Evolutionary conservation across 2,113 vertebrate genomes (phyloP).

Genomic region (Rhodinocichla rosea): DNA sequence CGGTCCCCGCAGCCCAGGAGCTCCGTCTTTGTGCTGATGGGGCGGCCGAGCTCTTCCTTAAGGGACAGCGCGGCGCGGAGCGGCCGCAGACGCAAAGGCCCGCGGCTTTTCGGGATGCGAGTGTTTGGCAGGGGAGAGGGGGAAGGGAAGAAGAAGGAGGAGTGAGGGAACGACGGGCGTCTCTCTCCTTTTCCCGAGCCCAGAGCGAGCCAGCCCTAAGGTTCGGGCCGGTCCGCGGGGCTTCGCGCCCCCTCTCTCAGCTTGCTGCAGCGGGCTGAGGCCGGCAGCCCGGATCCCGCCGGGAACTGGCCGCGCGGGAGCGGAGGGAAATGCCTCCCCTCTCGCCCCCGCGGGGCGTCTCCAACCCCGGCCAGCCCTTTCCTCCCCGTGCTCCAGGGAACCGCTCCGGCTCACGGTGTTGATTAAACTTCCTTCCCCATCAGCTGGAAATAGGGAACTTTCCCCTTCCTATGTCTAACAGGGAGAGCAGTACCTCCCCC

Average conservation of each 20-base stretch:
- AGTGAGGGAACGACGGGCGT: neutral
- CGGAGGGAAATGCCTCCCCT: neutral
- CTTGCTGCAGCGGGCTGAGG: neutral
- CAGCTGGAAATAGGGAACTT: neutral
- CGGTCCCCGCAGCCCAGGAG: neutral
- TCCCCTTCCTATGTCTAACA: too few relatives aligned
- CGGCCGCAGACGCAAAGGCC: neutral
- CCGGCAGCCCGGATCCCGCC: neutral
- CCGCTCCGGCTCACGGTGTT: neutral
- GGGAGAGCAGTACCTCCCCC: neutral
- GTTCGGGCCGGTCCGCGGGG: neutral
- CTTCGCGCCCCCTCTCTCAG: neutral
- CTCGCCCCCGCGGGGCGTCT: neutral
- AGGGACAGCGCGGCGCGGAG: neutral
- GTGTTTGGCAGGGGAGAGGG: neutral
- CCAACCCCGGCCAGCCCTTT: neutral
- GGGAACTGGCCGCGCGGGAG: neutral
- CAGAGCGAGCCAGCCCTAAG: neutral
- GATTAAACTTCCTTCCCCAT: neutral
- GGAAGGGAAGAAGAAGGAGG: neutral
- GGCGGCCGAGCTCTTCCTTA: neutral
- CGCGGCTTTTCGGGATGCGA: neutral
- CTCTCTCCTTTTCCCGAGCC: neutral
- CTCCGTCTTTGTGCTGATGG: neutral
- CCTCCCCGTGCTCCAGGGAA: neutral